phyloP scores from a whole-genome alignment of 2,113 vertebrate species.

The Phalacrocorax aristotelis region DNA sequence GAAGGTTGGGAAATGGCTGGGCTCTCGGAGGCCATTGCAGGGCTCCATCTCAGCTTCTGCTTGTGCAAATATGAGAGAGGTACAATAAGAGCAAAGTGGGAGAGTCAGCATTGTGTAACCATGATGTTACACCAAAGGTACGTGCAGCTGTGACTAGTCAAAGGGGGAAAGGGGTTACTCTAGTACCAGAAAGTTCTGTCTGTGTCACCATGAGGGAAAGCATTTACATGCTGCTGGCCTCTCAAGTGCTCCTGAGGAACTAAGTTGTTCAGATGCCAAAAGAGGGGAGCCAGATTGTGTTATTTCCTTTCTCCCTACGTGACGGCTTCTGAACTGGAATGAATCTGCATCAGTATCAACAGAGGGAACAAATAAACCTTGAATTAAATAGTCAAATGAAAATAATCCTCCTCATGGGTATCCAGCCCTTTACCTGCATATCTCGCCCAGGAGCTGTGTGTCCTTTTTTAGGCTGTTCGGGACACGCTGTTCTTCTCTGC shows the following conservation, averaged over 20 bases:
- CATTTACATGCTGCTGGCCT: not conserved
- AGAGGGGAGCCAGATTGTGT: slow-evolving; percentile 33
- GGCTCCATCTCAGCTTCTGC: not conserved
- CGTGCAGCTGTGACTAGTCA: slow-evolving; percentile 1
- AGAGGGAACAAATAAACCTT: slow-evolving; percentile 24
- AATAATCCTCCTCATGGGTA: not conserved
- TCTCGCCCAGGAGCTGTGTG: not conserved
- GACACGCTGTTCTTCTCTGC: not conserved
- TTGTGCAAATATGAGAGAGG: not conserved
- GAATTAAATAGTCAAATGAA: not conserved
- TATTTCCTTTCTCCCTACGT: slow-evolving; percentile 15
- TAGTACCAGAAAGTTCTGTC: not conserved
- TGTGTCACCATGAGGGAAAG: slow-evolving; percentile 19
- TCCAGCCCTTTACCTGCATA: not conserved
- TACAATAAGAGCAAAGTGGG: not conserved
- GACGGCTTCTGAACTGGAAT: slow-evolving; percentile 9
- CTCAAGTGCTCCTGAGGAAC: not conserved
- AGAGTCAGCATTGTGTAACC: not conserved
- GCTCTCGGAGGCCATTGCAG: rapidly evolving
- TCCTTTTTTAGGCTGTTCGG: not conserved
- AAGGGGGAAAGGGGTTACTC: not conserved
- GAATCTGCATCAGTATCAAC: not conserved
- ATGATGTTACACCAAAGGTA: slow-evolving; percentile 28
- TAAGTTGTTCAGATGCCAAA: slow-evolving; percentile 22
- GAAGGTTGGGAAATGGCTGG: not conserved